Percentiles rank a stretch among this genome's conserved stretches.
phyloP scores from a whole-genome alignment of 2,113 vertebrate species.

The Hippopotamus amphibius region DNA sequence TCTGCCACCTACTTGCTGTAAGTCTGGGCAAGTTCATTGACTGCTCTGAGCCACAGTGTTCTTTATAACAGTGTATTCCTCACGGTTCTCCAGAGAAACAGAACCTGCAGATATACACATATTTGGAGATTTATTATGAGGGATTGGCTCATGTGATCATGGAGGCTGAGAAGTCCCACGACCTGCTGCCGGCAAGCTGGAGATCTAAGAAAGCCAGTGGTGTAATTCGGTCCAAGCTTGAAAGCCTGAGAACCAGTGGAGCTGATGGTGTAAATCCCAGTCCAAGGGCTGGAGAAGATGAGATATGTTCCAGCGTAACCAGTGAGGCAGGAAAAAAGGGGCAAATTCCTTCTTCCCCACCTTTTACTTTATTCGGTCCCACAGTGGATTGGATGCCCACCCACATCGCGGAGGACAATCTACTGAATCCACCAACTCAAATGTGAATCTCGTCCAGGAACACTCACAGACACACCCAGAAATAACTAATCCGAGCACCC shows the following conservation, averaged over 20 bases:
- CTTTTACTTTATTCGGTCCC: neutral
- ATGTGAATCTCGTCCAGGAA: neutral
- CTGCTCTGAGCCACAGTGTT: neutral
- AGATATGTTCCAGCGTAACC: neutral
- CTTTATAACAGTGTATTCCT: neutral
- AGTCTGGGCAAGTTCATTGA: constrained; percentile 4
- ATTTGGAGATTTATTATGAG: neutral
- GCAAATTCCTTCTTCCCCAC: neutral
- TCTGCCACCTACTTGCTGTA: neutral
- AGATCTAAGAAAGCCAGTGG: neutral
- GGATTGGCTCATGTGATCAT: neutral
- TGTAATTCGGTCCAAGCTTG: neutral
- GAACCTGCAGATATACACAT: neutral
- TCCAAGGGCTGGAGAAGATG: neutral
- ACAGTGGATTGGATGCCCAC: neutral
- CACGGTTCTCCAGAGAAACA: neutral
- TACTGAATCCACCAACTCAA: neutral
- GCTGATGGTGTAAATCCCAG: neutral
- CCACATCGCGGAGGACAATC: neutral
- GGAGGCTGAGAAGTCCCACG: neutral
- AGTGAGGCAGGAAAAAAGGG: neutral
- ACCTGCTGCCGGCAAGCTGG: neutral
- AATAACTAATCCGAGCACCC: neutral
- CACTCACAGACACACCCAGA: neutral
- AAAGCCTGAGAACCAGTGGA: neutral